These are phyloP conservation scores for Teleogryllus oceanicus DNA, from an alignment of 2,888 invertebrate species.

Conservation along the genomic window DNA sequence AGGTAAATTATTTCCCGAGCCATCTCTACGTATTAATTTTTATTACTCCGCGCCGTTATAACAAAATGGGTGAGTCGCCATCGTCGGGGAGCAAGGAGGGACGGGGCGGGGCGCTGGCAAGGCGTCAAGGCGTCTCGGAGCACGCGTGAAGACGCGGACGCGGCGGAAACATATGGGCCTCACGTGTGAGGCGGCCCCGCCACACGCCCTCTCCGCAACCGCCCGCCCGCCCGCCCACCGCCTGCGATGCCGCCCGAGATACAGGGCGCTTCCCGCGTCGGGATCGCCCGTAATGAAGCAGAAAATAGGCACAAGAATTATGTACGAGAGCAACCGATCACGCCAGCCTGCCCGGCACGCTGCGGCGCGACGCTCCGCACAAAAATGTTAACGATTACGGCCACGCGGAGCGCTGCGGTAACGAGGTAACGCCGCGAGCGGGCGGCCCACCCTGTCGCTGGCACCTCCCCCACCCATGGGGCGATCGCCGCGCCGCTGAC, in stretches of 20 bases:
- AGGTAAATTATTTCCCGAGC: too few relatives aligned
- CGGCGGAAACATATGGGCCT: background rate
- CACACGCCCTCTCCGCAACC: background rate
- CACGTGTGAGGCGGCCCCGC: background rate
- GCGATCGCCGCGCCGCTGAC: background rate
- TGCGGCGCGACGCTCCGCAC: background rate
- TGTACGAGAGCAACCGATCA: background rate
- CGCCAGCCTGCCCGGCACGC: background rate
- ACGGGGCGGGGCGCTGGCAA: background rate
- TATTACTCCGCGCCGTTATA: too few relatives aligned
- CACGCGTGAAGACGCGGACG: background rate
- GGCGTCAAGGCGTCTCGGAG: background rate
- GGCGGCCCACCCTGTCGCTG: too few relatives aligned
- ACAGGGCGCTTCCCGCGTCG: background rate
- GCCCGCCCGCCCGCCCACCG: background rate
- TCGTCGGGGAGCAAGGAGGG: background rate
- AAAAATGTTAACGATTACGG: background rate
- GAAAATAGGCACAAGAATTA: constrained; percentile 9
- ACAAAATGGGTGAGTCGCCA: background rate
- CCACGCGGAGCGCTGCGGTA: too few relatives aligned
- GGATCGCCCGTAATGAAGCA: background rate
- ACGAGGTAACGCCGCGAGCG: too few relatives aligned
- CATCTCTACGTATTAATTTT: too few relatives aligned
- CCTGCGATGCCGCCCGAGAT: background rate
- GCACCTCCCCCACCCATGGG: background rate